phyloP scores from a whole-genome alignment of 2,888 invertebrate genomes.

The Meghimatium bilineatum region DNA sequence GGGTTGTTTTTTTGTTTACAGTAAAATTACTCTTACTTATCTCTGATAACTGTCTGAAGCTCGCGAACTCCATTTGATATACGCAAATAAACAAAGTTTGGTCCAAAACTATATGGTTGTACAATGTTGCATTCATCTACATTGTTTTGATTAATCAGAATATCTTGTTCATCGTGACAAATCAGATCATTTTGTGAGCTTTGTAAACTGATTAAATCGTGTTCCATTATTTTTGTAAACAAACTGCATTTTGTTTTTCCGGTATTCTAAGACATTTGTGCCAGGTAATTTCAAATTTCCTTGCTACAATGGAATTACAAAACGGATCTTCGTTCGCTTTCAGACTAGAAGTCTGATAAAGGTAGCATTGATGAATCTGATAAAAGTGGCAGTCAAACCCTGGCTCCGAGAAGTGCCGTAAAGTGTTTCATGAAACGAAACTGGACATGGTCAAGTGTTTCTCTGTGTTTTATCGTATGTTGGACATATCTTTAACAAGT shows the following conservation, averaged over 20 bases:
- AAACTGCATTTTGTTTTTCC: neutral
- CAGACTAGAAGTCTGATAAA: too few relatives aligned
- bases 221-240: constrained; percentile 62
- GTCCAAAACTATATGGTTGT: constrained; percentile 73
- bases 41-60: constrained; percentile 79
- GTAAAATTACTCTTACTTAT: too few relatives aligned
- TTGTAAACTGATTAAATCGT: constrained; percentile 55
- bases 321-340: too few relatives aligned
- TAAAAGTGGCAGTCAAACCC: too few relatives aligned
- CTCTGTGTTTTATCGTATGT: too few relatives aligned
- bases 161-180: too few relatives aligned
- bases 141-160: constrained; percentile 10
- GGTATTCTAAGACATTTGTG: neutral
- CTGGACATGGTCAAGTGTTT: too few relatives aligned
- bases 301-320: neutral
- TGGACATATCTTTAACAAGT: too few relatives aligned
- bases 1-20: too few relatives aligned
- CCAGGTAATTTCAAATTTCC: neutral
- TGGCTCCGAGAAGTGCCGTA: too few relatives aligned
- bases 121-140: constrained; percentile 40
- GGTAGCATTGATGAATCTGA: too few relatives aligned
- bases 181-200: neutral
- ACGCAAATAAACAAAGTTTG: constrained; percentile 66
- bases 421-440: too few relatives aligned
- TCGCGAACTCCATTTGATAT: constrained; percentile 75